Conservation (phyloP, 2,797 vertebrate genomes). For the Ciconia nigra region DNA sequence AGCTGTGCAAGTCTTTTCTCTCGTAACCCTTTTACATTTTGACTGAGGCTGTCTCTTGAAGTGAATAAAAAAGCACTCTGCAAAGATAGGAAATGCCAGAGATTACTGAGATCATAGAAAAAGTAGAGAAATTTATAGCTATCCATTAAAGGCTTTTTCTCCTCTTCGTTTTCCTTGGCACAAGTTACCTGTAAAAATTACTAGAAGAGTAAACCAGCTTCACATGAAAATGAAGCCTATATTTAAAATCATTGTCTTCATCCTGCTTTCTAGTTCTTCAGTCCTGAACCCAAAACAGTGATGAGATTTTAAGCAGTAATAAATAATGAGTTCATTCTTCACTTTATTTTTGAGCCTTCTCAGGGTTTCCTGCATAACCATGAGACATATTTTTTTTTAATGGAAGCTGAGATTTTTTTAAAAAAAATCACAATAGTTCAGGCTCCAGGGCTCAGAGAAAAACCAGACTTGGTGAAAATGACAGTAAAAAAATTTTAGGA, state of each 20-base stretch:
- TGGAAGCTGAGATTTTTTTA: background rate
- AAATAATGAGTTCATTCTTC: background rate
- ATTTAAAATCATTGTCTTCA: background rate
- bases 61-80: constrained; percentile 48
- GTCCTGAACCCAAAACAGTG: background rate
- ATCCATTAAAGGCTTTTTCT: constrained; percentile 23
- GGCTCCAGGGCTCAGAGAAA: background rate
- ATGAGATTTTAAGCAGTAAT: constrained; percentile 10
- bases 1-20: background rate
- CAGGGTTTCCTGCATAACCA: background rate
- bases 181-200: constrained; percentile 36
- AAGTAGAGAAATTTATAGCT: constrained; percentile 41
- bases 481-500: background rate
- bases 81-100: constrained; percentile 24
- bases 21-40: constrained; percentile 35
- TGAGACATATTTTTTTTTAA: background rate
- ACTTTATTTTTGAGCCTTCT: background rate
- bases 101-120: constrained; percentile 51
- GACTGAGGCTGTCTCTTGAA: constrained; percentile 9
- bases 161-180: constrained; percentile 31
- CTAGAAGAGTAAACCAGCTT: background rate
- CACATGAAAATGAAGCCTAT: background rate
- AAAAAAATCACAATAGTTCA: background rate
- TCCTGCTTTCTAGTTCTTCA: constrained; percentile 12
- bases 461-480: background rate